A percentile compares a stretch with the other conserved stretches of the same genome.
These are phyloP conservation scores for Agonopterix alstromeriana DNA, from an alignment of 2,888 invertebrate species.

Conservation along the genomic window DNA sequence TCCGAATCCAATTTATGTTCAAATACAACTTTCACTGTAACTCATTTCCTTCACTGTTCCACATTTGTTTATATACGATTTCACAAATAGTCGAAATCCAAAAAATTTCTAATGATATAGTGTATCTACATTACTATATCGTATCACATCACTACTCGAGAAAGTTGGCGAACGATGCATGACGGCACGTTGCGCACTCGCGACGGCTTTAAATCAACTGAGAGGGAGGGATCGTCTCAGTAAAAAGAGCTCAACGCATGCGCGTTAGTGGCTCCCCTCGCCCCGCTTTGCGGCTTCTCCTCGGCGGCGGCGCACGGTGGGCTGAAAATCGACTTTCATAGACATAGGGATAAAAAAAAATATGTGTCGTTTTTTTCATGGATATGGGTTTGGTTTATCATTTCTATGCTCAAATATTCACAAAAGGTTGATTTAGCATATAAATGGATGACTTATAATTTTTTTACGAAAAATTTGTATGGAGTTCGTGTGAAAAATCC, in stretches of 20 bases:
- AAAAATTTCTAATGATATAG: constrained; percentile 31
- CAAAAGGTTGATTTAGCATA: no score
- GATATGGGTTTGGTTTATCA: no score
- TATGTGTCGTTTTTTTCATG: no score
- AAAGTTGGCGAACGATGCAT: constrained; percentile 77
- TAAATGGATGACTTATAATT: no score
- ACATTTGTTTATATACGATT: constrained; percentile 21
- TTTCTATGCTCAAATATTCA: no score
- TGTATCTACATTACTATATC: constrained; percentile 51
- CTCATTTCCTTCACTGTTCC: constrained; percentile 36
- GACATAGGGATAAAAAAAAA: no score
- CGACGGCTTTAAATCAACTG: constrained; percentile 65
- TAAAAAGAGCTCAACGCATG: constrained; percentile 65
- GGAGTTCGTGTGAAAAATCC: no score
- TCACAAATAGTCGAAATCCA: constrained; percentile 31
- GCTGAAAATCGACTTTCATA: no score
- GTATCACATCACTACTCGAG: constrained; percentile 75
- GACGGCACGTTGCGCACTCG: constrained; percentile 75
- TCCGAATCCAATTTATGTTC: constrained; percentile 37
- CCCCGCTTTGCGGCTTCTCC: constrained; percentile 74
- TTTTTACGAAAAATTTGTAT: no score
- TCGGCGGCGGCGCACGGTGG: constrained; percentile 56
- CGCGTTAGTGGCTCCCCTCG: constrained; percentile 58
- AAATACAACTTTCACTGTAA: constrained; percentile 39
- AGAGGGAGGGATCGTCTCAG: constrained; percentile 65